phyloP scores from a whole-genome alignment of 1,140 invertebrate species.

The Caenorhabditis brenneri region DNA sequence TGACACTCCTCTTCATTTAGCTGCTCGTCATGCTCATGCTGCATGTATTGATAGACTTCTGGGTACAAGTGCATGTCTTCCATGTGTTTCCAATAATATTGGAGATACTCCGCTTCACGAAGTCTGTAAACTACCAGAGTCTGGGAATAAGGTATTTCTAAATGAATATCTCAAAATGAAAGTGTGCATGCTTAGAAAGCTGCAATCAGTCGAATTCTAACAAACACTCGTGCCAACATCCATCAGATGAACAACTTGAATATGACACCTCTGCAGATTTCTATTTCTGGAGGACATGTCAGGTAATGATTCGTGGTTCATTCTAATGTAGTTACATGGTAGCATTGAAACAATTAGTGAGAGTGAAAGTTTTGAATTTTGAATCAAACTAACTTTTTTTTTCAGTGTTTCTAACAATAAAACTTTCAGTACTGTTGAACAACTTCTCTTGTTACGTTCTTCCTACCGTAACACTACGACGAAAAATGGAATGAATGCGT shows the following conservation, averaged over 20 bases:
- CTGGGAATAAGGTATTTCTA: constrained; percentile 11
- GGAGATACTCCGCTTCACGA: constrained; percentile 5
- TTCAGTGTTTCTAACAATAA: background rate
- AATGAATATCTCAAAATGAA: too few species aligned
- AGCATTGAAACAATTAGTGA: too few species aligned
- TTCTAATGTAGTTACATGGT: too few species aligned
- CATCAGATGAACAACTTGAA: background rate
- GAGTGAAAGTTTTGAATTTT: too few species aligned
- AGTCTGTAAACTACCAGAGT: constrained; percentile 3
- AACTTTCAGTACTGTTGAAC: constrained; percentile 20
- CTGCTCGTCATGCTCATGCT: constrained; percentile 28
- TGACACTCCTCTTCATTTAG: constrained; percentile 45
- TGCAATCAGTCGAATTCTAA: constrained; percentile 42
- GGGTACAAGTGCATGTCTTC: constrained; percentile 5
- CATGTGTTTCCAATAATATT: background rate
- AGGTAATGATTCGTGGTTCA: too few species aligned
- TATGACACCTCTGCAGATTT: constrained; percentile 23
- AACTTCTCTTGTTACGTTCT: background rate
- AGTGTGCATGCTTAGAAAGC: background rate
- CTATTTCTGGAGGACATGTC: background rate
- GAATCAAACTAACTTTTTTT: too few species aligned
- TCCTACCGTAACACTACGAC: background rate
- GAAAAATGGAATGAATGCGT: constrained; percentile 23
- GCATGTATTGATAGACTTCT: constrained; percentile 48
- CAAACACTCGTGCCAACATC: constrained; percentile 29